A percentile compares a stretch with the other conserved stretches of the same genome.
phyloP scores from a whole-genome alignment of 2,113 vertebrate genomes.

The Chaetodon auriga region DNA sequence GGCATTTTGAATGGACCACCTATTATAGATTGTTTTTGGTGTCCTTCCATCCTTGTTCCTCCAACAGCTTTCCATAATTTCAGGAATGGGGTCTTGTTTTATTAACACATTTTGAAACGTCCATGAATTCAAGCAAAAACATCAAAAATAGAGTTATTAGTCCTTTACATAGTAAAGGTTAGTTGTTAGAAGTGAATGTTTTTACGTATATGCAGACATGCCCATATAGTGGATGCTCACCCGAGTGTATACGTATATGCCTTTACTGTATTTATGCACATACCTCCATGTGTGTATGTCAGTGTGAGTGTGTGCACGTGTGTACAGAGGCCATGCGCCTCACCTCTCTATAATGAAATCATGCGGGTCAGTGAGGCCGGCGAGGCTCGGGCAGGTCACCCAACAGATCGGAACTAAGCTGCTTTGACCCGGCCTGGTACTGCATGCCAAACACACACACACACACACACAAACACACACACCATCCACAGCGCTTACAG shows the following conservation, averaged over 20 bases:
- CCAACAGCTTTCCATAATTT: not conserved
- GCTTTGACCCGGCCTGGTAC: constrained; percentile 84
- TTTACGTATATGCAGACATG: not conserved
- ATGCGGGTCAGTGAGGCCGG: constrained; percentile 81
- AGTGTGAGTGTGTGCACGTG: constrained; percentile 1
- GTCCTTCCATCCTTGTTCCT: not conserved
- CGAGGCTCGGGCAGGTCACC: constrained; percentile 78
- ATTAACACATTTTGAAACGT: not conserved
- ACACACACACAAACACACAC: constrained; percentile 50
- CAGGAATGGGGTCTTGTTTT: not conserved
- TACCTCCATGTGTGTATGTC: constrained; percentile 20
- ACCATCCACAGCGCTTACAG: constrained; percentile 45
- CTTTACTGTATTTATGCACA: constrained; percentile 35
- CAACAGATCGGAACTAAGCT: constrained; percentile 86
- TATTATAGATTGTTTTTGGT: not conserved
- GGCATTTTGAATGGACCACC: not conserved
- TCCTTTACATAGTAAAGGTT: not conserved
- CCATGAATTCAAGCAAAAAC: not conserved
- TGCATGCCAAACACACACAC: constrained; percentile 72
- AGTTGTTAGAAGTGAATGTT: not conserved
- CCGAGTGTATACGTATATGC: constrained; percentile 32
- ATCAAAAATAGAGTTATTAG: not conserved
- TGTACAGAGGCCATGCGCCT: constrained; percentile 63
- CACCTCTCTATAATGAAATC: constrained; percentile 85
- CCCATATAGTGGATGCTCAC: not conserved